Base-by-base conservation (phyloP, 2,888 invertebrate species). In the Xestia sexstrigata region DNA sequence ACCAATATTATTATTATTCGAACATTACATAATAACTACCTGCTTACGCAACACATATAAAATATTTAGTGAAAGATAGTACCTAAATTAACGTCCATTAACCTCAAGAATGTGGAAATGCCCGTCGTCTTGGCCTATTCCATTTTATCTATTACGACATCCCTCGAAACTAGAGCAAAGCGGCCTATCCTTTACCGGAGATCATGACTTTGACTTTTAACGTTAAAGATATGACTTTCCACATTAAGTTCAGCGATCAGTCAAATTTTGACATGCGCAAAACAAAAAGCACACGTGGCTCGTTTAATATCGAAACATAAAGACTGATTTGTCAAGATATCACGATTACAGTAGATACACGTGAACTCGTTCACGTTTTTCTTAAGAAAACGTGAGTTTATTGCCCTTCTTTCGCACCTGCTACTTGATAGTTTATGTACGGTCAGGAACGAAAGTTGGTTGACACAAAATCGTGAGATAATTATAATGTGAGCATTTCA, bases 371-470 rank as follows among this genome's bases (percentile, higher is more conserved):
- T 47, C 77, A 68, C 55, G 78, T 76, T 81, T 68, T n/a, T 45
- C 42, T 7, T 9, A 35, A 49, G 52, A 62, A 72, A 79, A 83
- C 84, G 84, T 84, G 84, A 76, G 81, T 80, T 73, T 76, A 68
- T 73, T 84, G 70, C 55, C 62, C 72, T 63, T 55, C 55, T 69
- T 72, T 67, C 35, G 55, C 79, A 74, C 60, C 15, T 83, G 30
- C 26, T n/a, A 39, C 8, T 52, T 30, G 30, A 67, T 65, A 49
- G 20, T 58, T 68, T 30, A 35, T 6, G 52, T 67, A 67, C 35
- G n/a, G 49, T 42, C 49, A 30, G 30, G 35, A 42, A 30, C 11
- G n/a, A 75, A 72, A 80, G 42, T 78, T 15, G 1, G 17, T 26
- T 23, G 55, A 55, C n/a, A 13, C 11, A 62, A 35, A 58, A 58